These are phyloP conservation scores for Sebastes cheni DNA, from an alignment of 2,797 vertebrate genomes.

Conservation along the genomic window DNA sequence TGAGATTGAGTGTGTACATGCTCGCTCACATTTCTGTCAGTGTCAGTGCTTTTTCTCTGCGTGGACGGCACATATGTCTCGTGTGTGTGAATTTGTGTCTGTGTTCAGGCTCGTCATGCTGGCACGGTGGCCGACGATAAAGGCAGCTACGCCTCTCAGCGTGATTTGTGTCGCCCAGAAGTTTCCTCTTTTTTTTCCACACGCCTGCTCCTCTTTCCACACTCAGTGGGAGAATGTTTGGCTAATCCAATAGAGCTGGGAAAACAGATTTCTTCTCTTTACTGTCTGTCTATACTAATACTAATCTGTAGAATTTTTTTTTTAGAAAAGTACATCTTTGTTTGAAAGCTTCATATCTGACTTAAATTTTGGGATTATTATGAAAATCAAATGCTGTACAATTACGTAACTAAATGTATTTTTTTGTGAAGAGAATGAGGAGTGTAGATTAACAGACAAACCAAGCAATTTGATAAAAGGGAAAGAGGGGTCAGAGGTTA, in stretches of 20 bases:
- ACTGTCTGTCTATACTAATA: not conserved
- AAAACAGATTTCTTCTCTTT: slow-evolving; percentile 42
- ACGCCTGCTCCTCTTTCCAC: slow-evolving; percentile 46
- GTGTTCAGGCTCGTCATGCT: slow-evolving; percentile 41
- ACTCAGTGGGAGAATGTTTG: slow-evolving; percentile 55
- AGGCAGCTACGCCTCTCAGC: slow-evolving; percentile 62
- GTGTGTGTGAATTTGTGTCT: not conserved
- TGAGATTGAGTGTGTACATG: not conserved
- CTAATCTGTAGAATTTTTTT: not conserved
- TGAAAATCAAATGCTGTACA: not conserved
- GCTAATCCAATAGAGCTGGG: slow-evolving; percentile 61
- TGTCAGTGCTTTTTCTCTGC: not conserved
- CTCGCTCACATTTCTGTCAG: not conserved
- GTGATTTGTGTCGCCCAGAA: slow-evolving; percentile 62
- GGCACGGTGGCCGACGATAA: slow-evolving; percentile 40
- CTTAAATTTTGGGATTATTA: not conserved
- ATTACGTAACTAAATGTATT: not conserved
- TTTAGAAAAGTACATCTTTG: not conserved
- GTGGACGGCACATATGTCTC: slow-evolving; percentile 12
- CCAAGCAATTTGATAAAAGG: slow-evolving; percentile 3
- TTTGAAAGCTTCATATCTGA: not conserved
- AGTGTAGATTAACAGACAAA: not conserved
- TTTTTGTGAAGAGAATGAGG: not conserved
- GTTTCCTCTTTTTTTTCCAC: slow-evolving; percentile 56
- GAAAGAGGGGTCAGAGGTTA: slow-evolving; percentile 2